Evolutionary conservation across 2,797 vertebrate species (phyloP).

Genomic region (Gadopsis bispinosus): DNA sequence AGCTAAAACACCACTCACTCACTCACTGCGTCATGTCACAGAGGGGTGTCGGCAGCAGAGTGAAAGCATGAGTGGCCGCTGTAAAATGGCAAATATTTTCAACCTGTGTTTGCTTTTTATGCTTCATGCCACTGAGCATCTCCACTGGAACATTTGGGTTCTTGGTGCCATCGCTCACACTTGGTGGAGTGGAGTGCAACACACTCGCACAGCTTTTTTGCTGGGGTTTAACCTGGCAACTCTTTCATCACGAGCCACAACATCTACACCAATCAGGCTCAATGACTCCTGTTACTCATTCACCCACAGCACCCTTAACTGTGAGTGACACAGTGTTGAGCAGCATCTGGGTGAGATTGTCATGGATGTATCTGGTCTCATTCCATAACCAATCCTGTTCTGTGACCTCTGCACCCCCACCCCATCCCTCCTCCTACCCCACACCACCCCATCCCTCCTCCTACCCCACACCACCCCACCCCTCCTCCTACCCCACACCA

Average conservation of each 20-base stretch:
- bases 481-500: constrained; percentile 14
- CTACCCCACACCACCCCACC: constrained; percentile 26
- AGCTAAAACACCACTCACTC: constrained; percentile 57
- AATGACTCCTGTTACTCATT: constrained; percentile 23
- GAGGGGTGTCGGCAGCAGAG: constrained; percentile 49
- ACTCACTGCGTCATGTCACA: constrained; percentile 57
- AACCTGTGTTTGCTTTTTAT: constrained; percentile 12
- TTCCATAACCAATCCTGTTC: constrained; percentile 37
- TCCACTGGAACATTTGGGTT: neutral
- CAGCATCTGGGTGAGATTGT: constrained; percentile 39
- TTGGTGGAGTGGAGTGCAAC: neutral
- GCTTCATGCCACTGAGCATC: neutral
- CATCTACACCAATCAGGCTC: constrained; percentile 21
- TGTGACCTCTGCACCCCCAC: constrained; percentile 23
- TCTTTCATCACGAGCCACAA: constrained; percentile 28
- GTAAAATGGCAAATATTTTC: constrained; percentile 24
- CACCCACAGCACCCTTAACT: constrained; percentile 27
- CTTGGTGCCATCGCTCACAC: constrained; percentile 14
- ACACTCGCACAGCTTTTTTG: neutral
- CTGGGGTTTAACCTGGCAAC: constrained; percentile 5
- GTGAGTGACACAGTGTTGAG: constrained; percentile 15
- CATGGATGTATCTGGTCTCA: constrained; percentile 26
- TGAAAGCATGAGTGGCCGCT: constrained; percentile 27
- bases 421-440: constrained; percentile 14
- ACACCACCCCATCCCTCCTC: too few relatives aligned